A percentile compares a stretch with the other conserved stretches of the same genome.
Evolutionary conservation across 2,888 invertebrate genomes (phyloP).

Genomic region (Lasioglossum pauxillum): DNA sequence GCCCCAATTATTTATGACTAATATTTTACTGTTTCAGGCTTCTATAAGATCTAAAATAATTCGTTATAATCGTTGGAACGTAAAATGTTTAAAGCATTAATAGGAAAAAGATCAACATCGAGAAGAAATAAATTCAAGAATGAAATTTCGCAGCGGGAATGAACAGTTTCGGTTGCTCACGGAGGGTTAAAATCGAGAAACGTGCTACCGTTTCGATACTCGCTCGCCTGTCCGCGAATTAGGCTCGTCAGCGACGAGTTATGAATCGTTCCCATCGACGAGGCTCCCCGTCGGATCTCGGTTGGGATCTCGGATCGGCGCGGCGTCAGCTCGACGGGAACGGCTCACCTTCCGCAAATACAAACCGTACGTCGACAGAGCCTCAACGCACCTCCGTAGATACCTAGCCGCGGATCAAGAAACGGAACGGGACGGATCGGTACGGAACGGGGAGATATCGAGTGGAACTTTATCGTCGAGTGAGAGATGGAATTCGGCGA

Average conservation of each 20-base stretch:
- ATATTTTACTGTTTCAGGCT: not conserved
- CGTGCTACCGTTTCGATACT: not conserved
- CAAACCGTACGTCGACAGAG: constrained; percentile 30
- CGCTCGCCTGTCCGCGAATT: not conserved
- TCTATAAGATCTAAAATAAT: too few relatives aligned
- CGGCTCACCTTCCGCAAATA: constrained; percentile 31
- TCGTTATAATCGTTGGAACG: too few relatives aligned
- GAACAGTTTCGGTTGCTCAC: too few relatives aligned
- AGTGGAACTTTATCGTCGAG: constrained; percentile 63
- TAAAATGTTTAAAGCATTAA: too few relatives aligned
- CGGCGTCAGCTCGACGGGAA: not conserved
- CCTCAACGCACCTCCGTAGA: not conserved
- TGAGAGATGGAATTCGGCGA: constrained; percentile 64
- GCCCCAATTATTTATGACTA: not conserved
- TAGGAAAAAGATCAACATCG: too few relatives aligned
- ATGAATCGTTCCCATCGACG: not conserved
- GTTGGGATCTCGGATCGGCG: not conserved
- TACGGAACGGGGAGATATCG: constrained; percentile 58
- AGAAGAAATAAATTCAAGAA: too few relatives aligned
- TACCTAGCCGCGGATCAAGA: constrained; percentile 24
- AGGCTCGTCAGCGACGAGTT: not conserved
- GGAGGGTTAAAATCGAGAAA: not conserved
- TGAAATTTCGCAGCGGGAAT: too few relatives aligned
- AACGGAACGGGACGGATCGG: constrained; percentile 8
- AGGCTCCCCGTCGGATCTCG: not conserved